phyloP scores from a whole-genome alignment of 2,888 invertebrate species.

The Tromatobia lineatoria region DNA sequence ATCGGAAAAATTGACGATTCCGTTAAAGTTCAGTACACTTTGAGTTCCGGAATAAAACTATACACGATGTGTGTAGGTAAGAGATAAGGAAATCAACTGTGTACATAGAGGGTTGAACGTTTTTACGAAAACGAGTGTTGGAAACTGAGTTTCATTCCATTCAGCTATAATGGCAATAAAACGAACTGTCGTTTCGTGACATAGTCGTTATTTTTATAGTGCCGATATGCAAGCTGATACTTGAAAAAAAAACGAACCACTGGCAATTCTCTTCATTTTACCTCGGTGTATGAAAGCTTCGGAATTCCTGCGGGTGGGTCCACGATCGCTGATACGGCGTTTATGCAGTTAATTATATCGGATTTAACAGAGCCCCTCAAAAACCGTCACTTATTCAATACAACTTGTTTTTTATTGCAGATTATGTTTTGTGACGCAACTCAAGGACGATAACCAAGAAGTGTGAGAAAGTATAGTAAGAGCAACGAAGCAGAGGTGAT shows the following conservation, averaged over 20 bases:
- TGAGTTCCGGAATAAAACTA: too few relatives aligned
- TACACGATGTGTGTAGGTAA: too few relatives aligned
- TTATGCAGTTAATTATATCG: slow-evolving; percentile 16
- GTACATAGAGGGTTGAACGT: not conserved
- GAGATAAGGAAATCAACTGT: too few relatives aligned
- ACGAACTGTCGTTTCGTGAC: not conserved
- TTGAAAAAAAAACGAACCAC: not conserved
- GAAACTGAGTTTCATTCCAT: not conserved
- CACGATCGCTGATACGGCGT: not conserved
- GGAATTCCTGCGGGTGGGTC: not conserved
- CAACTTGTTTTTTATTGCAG: slow-evolving; percentile 32
- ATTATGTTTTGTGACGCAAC: slow-evolving; percentile 27
- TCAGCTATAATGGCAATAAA: not conserved
- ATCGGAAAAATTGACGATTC: too few relatives aligned
- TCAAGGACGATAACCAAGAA: slow-evolving; percentile 26
- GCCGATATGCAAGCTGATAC: not conserved
- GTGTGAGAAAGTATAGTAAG: not conserved
- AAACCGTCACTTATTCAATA: slow-evolving; percentile 10
- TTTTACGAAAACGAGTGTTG: not conserved
- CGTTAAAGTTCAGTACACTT: too few relatives aligned
- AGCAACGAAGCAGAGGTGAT: slow-evolving; percentile 33
- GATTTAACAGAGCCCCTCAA: not conserved
- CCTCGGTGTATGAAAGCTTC: not conserved
- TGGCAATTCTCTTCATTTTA: not conserved
- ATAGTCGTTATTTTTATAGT: not conserved